A percentile compares a stretch with the other conserved stretches of the same genome.
Conservation (phyloP, 2,797 vertebrate genomes). For the Menidia menidia region DNA sequence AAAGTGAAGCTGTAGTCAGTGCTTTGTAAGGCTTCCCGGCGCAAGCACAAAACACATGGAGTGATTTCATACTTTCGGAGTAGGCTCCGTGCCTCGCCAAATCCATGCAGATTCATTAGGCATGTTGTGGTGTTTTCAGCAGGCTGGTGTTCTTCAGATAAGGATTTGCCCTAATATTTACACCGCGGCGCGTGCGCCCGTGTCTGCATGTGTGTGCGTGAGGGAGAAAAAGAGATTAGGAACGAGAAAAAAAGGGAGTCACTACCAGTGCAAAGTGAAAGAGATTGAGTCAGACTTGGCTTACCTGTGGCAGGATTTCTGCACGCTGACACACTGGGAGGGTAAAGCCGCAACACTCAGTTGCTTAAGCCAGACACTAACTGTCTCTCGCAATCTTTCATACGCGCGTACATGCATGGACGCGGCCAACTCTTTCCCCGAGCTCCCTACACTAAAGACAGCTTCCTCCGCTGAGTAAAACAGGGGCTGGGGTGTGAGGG, state of each 20-base stretch:
- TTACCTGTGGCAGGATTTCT: conserved; percentile 59
- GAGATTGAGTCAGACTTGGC: conserved; percentile 59
- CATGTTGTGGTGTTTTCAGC: conserved; percentile 57
- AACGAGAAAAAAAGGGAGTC: conserved; percentile 44
- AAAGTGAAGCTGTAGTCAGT: conserved; percentile 33
- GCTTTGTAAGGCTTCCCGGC: conserved; percentile 34
- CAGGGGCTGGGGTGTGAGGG: conserved; percentile 6
- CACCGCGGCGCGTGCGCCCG: conserved; percentile 2
- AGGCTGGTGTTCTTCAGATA: conserved; percentile 52
- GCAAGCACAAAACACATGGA: conserved; percentile 55
- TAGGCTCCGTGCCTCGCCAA: conserved; percentile 23
- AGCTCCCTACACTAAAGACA: conserved; percentile 33
- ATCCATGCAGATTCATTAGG: conserved; percentile 65
- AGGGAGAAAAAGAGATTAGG: conserved; percentile 28
- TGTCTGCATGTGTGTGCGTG: neutral
- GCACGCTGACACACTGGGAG: conserved; percentile 52
- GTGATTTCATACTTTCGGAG: conserved; percentile 45
- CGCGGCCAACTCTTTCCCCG: neutral
- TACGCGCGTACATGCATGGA: neutral
- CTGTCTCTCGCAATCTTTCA: conserved; percentile 13
- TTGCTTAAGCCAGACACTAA: conserved; percentile 46
- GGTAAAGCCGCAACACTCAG: conserved; percentile 44
- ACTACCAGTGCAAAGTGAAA: conserved; percentile 39
- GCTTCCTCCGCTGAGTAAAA: conserved; percentile 27
- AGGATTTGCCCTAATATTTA: conserved; percentile 42